Percentiles rank a stretch among this genome's conserved stretches.
Evolutionary conservation across 2,888 invertebrate species (phyloP).

Genomic region (Hirtodrosophila confusa): DNA sequence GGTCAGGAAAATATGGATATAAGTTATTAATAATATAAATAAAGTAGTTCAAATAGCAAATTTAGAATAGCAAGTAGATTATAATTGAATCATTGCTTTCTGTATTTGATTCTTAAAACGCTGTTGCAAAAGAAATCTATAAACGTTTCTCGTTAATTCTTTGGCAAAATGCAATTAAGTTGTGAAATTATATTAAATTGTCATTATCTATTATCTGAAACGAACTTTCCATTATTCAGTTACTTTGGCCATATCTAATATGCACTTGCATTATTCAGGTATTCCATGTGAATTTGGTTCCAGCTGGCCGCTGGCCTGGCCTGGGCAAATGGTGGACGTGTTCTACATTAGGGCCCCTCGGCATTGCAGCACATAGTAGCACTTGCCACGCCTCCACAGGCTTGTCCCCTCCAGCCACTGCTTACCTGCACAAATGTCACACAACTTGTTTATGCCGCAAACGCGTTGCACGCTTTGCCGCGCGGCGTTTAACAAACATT

Average conservation of each 20-base stretch:
- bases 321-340: constrained; percentile 5
- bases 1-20: too few relatives aligned
- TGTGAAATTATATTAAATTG: too few relatives aligned
- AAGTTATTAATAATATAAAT: too few relatives aligned
- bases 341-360: constrained; percentile 14
- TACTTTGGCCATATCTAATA: background rate
- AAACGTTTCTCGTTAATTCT: too few relatives aligned
- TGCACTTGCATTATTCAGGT: background rate
- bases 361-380: constrained; percentile 9
- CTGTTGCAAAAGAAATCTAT: too few relatives aligned
- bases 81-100: too few relatives aligned
- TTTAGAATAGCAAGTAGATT: too few relatives aligned
- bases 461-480: constrained; percentile 55
- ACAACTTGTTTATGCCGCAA: constrained; percentile 63
- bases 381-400: constrained; percentile 2
- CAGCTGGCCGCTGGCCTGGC: background rate
- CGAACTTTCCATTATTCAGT: too few relatives aligned
- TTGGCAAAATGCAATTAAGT: background rate
- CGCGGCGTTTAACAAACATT: constrained; percentile 22
- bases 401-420: background rate
- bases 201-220: too few relatives aligned
- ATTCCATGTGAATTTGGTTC: constrained; percentile 1
- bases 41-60: too few relatives aligned
- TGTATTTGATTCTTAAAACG: too few relatives aligned
- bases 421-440: constrained; percentile 57